Conservation (phyloP, 2,113 vertebrate species). For the Glaucidium brasilianum region DNA sequence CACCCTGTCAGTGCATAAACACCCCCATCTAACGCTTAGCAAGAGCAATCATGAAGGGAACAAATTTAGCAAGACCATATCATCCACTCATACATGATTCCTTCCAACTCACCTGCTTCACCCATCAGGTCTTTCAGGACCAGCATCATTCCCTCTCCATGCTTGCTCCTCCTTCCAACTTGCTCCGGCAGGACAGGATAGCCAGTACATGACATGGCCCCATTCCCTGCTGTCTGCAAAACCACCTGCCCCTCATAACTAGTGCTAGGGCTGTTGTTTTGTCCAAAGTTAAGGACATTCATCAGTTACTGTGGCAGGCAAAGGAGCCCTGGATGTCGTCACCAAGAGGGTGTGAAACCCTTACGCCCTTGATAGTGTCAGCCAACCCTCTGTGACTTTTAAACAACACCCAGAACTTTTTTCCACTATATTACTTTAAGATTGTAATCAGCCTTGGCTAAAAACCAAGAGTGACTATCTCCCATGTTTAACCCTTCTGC, state of each 20-base stretch:
- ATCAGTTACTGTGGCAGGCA: neutral
- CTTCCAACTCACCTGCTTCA: neutral
- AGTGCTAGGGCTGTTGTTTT: neutral
- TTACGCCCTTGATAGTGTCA: neutral
- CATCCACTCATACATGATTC: neutral
- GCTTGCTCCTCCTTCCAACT: neutral
- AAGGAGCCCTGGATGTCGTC: neutral
- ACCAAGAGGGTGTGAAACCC: neutral
- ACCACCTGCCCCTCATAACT: neutral
- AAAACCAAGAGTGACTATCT: neutral
- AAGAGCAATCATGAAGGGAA: neutral
- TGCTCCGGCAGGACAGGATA: neutral
- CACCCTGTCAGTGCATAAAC: neutral
- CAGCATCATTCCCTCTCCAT: neutral
- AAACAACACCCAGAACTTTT: neutral
- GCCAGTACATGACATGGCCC: neutral
- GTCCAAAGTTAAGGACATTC: neutral
- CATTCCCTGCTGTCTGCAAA: neutral
- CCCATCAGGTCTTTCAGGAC: neutral
- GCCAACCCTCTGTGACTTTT: neutral
- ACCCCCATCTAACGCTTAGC: neutral
- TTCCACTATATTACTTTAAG: neutral
- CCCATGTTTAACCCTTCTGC: neutral
- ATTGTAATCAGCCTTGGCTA: neutral
- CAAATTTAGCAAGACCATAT: neutral